Base-by-base conservation (phyloP, 1,140 invertebrate species). In the Marisa cornuarietis region DNA sequence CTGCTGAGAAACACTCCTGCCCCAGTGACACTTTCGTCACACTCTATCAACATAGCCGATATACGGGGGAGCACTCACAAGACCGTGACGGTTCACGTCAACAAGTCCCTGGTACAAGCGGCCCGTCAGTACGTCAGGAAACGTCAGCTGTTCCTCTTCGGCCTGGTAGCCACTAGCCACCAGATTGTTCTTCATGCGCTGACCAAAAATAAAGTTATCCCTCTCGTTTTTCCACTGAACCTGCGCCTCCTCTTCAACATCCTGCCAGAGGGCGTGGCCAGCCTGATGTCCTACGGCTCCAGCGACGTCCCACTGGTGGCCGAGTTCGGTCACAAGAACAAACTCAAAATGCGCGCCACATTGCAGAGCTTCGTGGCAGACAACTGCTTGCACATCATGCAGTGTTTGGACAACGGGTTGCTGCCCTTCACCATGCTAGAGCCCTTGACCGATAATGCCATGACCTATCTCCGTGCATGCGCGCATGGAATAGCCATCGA, bases 261-360 rank as follows among this genome's bases (percentile, higher is more conserved):
- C 14, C 52, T 62, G 68, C 63, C 26, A 42, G 24, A 8, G 5
- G 79, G 71, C 79, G 42, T 61, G 49, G 26, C 49, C 54, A 61
- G 31, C 24, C 54, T 71, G 16, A 9, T 71, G 16, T 66, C 49
- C 49, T 72, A 77, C 75, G 71, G 49, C 49, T 77, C 52, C 75
- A 82, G 73, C 58, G 72, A 77, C 42, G 71, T 82, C 22, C 81
- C 81, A 0, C 58, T 79, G 18, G 26, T 79, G 14, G 81, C 78
- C 9, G 22, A 54, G 9, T 77, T 82, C 51, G 68, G 62, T 42
- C 6, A 18, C 54, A 63, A 7, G 13, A 26, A 8, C 20, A 62
- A 8, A 26, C 24, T 22, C 20, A 26, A 9, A 4, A 62, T 2
- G 24, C 54, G 26, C 72, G 16, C 24, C 11, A 61, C 72, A 0